phyloP scores from a whole-genome alignment of 2,797 vertebrate species.

The Kryptolebias ocellatus region DNA sequence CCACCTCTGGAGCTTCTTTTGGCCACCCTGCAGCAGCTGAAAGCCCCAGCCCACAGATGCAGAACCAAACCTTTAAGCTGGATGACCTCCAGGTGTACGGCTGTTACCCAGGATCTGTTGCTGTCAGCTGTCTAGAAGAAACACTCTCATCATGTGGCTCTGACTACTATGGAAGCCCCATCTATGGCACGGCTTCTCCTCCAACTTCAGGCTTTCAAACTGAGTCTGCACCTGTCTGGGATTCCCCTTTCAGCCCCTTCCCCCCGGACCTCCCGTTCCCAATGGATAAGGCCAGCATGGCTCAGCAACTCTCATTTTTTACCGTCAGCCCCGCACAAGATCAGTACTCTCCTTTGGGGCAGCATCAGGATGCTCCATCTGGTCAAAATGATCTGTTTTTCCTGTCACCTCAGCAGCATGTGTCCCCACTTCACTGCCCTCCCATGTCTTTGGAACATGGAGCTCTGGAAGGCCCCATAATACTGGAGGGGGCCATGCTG shows the following conservation, averaged over 20 bases:
- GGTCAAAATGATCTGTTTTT: slow-evolving; percentile 70
- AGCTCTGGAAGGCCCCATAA: slow-evolving; percentile 78
- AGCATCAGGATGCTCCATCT: slow-evolving; percentile 68
- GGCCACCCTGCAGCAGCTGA: slow-evolving; percentile 53
- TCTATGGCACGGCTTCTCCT: slow-evolving; percentile 87
- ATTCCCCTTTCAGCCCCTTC: slow-evolving; percentile 88
- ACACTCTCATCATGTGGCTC: slow-evolving; percentile 93
- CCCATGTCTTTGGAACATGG: slow-evolving; percentile 80
- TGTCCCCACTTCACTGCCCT: slow-evolving; percentile 78
- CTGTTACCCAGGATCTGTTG: slow-evolving; percentile 92
- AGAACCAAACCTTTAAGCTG: slow-evolving; percentile 87
- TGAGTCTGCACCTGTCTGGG: slow-evolving; percentile 86
- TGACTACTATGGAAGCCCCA: slow-evolving; percentile 93
- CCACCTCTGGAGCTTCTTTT: slow-evolving; percentile 57
- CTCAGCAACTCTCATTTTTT: slow-evolving; percentile 87
- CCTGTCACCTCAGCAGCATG: slow-evolving; percentile 67
- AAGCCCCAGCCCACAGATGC: slow-evolving; percentile 62
- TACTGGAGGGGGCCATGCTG: slow-evolving; percentile 75
- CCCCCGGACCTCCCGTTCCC: slow-evolving; percentile 82
- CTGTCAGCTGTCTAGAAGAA: slow-evolving; percentile 88
- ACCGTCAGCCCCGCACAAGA: slow-evolving; percentile 72
- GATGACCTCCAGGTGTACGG: slow-evolving; percentile 96
- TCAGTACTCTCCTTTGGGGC: slow-evolving; percentile 72
- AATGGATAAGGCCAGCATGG: slow-evolving; percentile 83
- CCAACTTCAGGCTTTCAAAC: slow-evolving; percentile 88